Evolutionary conservation across 2,797 vertebrate species (phyloP).

Genomic region (Adrianichthys oophorus): DNA sequence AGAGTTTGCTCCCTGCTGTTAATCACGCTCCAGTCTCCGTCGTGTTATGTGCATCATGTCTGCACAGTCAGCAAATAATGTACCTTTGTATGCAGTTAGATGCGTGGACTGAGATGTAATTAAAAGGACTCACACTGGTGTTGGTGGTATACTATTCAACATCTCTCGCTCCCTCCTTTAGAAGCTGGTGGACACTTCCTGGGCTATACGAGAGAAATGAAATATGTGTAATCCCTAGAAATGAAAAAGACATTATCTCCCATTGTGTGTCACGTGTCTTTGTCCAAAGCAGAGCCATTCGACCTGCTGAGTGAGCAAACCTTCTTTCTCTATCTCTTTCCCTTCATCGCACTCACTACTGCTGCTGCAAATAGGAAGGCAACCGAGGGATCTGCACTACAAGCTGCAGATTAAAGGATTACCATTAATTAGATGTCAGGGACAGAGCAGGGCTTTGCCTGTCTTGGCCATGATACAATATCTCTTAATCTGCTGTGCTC

Average conservation of each 20-base stretch:
- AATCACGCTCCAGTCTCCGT: conserved; percentile 63
- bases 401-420: conserved; percentile 89
- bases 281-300: conserved; percentile 51
- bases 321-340: conserved; percentile 54
- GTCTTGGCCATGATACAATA: conserved; percentile 86
- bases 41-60: conserved; percentile 62
- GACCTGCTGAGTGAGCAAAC: conserved; percentile 73
- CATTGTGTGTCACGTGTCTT: conserved; percentile 54
- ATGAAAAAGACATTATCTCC: conserved; percentile 52
- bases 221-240: conserved; percentile 56
- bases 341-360: conserved; percentile 57
- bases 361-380: conserved; percentile 80
- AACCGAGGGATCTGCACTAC: conserved; percentile 75
- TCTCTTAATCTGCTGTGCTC: conserved; percentile 84
- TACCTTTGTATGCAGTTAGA: conserved; percentile 11
- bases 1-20: conserved; percentile 68
- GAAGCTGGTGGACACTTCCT: conserved; percentile 10
- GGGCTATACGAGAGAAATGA: conserved; percentile 31
- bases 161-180: conserved; percentile 16
- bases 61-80: conserved; percentile 24
- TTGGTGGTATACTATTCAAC: conserved; percentile 4
- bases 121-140: not conserved
- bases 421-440: conserved; percentile 88
- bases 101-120: conserved; percentile 3
- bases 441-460: conserved; percentile 83